These are phyloP conservation scores for Numenius phaeopus DNA, from an alignment of 2,797 vertebrate genomes.

Conservation along the genomic window DNA sequence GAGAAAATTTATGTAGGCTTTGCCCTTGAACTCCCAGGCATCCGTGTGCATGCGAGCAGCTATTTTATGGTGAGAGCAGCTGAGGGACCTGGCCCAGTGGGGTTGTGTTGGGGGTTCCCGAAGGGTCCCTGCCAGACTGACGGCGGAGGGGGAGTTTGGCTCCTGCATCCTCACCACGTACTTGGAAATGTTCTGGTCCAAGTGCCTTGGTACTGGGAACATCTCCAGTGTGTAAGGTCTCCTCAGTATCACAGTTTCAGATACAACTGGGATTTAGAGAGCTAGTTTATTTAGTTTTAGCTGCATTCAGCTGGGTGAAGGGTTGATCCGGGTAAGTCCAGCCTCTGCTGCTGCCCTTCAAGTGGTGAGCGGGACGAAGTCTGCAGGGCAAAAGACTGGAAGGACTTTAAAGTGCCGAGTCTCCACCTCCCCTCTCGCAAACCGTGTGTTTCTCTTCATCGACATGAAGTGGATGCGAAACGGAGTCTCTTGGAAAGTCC, in stretches of 20 bases:
- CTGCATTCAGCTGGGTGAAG: neutral
- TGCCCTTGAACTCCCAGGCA: neutral
- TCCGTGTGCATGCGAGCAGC: neutral
- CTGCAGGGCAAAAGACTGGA: neutral
- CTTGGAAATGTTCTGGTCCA: neutral
- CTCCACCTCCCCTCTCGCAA: neutral
- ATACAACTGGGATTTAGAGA: neutral
- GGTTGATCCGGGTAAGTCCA: neutral
- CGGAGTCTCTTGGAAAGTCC: neutral
- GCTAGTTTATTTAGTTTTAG: neutral
- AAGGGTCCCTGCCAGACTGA: neutral
- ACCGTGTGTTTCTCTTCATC: neutral
- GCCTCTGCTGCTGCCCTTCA: neutral
- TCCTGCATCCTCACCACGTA: neutral
- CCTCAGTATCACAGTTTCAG: neutral
- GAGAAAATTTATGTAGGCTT: neutral
- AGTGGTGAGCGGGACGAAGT: neutral
- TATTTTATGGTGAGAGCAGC: neutral
- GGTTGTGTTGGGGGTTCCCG: neutral
- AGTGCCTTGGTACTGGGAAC: neutral
- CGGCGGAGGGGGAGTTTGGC: neutral
- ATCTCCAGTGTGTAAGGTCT: neutral
- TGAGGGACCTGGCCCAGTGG: neutral
- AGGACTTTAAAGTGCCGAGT: neutral
- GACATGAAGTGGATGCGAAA: neutral